Conservation (phyloP, 2,113 vertebrate species). For the Halcyon malimbica region DNA sequence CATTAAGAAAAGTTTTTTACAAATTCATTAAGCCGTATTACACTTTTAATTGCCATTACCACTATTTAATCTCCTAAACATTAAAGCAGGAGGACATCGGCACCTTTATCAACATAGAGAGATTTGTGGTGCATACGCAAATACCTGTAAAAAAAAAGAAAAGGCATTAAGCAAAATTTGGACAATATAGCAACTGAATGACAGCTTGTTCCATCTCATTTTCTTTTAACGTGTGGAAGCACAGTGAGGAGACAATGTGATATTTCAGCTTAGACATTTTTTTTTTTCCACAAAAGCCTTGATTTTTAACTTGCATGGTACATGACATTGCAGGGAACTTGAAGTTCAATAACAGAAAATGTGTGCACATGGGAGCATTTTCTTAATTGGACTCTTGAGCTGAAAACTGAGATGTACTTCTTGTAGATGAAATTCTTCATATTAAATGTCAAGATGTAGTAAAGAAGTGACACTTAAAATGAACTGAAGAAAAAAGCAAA, state of each 20-base stretch:
- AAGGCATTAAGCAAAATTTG: background rate
- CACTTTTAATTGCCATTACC: background rate
- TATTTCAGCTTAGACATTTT: slow-evolving; percentile 4
- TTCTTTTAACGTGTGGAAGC: background rate
- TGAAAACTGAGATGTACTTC: slow-evolving; percentile 41
- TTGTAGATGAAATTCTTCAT: slow-evolving; percentile 56
- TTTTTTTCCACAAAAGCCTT: background rate
- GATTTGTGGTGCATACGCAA: background rate
- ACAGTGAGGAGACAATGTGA: background rate
- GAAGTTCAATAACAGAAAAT: slow-evolving; percentile 40
- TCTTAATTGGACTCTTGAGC: slow-evolving; percentile 55
- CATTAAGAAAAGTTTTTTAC: background rate
- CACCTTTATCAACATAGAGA: background rate
- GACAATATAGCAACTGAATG: background rate
- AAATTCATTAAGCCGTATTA: background rate
- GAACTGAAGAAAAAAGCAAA: slow-evolving; percentile 35
- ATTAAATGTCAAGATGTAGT: slow-evolving; percentile 58
- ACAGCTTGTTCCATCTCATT: background rate
- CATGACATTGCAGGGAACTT: background rate
- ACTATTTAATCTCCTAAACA: background rate
- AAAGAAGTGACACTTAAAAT: slow-evolving; percentile 60
- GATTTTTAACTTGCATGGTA: background rate
- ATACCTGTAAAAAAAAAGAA: background rate
- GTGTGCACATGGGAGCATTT: slow-evolving; percentile 26
- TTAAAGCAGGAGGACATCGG: background rate